phyloP scores from a whole-genome alignment of 2,888 invertebrate species.

The Helleia helle region DNA sequence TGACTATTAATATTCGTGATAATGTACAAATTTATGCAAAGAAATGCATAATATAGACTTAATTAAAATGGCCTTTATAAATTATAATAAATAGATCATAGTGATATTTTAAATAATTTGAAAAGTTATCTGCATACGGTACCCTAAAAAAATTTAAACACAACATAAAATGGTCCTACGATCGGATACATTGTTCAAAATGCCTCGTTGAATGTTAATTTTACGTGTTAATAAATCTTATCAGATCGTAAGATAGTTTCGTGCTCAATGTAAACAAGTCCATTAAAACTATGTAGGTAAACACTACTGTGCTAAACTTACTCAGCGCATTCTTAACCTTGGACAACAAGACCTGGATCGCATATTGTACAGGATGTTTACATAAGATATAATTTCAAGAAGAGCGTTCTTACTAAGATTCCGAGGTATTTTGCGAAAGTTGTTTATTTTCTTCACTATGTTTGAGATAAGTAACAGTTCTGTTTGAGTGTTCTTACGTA shows the following conservation, averaged over 20 bases:
- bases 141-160: too few species aligned
- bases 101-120: too few species aligned
- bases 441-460: too few species aligned
- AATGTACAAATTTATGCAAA: too few species aligned
- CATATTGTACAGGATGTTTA: slow-evolving; percentile 53
- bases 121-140: too few species aligned
- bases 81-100: too few species aligned
- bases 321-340: slow-evolving; percentile 40
- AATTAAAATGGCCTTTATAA: too few species aligned
- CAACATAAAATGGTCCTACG: background rate
- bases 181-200: background rate
- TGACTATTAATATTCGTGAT: too few species aligned
- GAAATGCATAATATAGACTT: too few species aligned
- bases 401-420: too few species aligned
- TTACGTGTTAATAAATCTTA: slow-evolving; percentile 14
- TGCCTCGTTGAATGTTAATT: background rate
- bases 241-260: slow-evolving; percentile 16
- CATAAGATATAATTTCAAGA: slow-evolving; percentile 29
- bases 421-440: slow-evolving; percentile 21
- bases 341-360: slow-evolving; percentile 46
- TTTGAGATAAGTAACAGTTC: too few species aligned
- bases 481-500: too few species aligned
- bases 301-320: slow-evolving; percentile 30
- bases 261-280: slow-evolving; percentile 28
- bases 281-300: slow-evolving; percentile 33